Evolutionary conservation across 2,888 invertebrate species (phyloP).

Genomic region (Atherix ibis): DNA sequence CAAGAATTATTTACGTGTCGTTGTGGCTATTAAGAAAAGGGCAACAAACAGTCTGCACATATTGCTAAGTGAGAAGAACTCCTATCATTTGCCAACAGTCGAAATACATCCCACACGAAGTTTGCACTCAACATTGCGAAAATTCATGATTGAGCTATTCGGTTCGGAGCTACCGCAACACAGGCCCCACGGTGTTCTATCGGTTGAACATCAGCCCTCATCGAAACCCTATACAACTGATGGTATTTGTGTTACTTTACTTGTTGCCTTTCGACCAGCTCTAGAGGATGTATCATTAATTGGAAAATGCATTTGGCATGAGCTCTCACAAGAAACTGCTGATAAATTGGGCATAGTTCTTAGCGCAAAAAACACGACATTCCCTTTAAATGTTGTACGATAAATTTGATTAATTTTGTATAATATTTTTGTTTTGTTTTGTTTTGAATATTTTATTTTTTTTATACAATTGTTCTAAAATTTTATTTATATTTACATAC

Average conservation of each 20-base stretch:
- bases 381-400: conserved; percentile 70
- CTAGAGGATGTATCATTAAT: conserved; percentile 74
- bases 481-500: too few relatives aligned
- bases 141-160: conserved; percentile 84
- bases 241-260: conserved; percentile 64
- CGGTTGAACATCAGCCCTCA: conserved; percentile 50
- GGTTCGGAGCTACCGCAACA: conserved; percentile 75
- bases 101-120: conserved; percentile 78
- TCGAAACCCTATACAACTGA: conserved; percentile 39
- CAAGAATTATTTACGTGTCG: conserved; percentile 59
- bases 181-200: conserved; percentile 64
- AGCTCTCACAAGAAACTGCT: conserved; percentile 52
- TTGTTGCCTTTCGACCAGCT: conserved; percentile 70
- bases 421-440: too few relatives aligned
- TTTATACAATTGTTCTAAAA: too few relatives aligned
- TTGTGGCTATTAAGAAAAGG: conserved; percentile 65
- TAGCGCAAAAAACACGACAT: conserved; percentile 56
- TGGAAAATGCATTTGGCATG: conserved; percentile 83
- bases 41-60: conserved; percentile 70
- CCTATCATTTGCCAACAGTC: conserved; percentile 71
- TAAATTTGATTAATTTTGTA: conserved; percentile 24
- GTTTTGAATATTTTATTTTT: too few relatives aligned
- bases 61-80: conserved; percentile 69
- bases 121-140: conserved; percentile 69
- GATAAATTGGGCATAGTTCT: conserved; percentile 50